Evolutionary conservation across 92 coral and sea anemone species (phyloP), one percentile per base, ranked within the genome.

Genomic region (Epizoanthus scotinus): DNA sequence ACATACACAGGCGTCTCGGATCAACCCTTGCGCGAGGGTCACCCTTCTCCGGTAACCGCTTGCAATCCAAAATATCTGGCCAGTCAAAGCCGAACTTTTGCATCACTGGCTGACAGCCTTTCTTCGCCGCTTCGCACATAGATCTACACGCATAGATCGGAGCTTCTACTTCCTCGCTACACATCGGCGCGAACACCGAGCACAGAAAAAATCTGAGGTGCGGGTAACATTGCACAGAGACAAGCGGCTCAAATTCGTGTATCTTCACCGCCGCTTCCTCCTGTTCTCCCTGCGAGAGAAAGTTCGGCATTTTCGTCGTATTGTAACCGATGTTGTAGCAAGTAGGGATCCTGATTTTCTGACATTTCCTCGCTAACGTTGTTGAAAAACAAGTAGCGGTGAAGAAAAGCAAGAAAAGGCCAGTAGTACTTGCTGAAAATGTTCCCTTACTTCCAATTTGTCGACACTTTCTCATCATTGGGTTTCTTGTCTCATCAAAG

Each of bases 151-250:
- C 86, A 77, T 87, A 86, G 29, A 96, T 82, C 63, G 99, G 98
- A n/a, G 84, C 86, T 42, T 87, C 86, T 8, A 91, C 82, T 21
- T 84, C 98, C 25, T 80, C 86, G 29, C 82, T 74, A 36, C 99
- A 96, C 97, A 96, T 87, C 1, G 99, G 99, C 56, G 90, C 94
- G 71, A 93, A 96, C 47, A 94, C 91, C 0, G 98, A 93, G 27
- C 99, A 96, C 61, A 96, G 89, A 70, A 96, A 96, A 56, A 89
- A 94, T 22, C 87, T 78, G 52, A 96, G 72, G 66, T 88, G 87
- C 0, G 91, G 91, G 2, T 94, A 91, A 77, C 99, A 96, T 44
- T 82, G 86, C 52, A 96, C 94, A 0, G 90, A 90, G 3, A 93
- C 87, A 40, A 96, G 70, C 7, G 99, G 99, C 18, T 90, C 78